Evolutionary conservation across 1,140 invertebrate genomes (phyloP).

Genomic region (Bilobella aurantiaca): DNA sequence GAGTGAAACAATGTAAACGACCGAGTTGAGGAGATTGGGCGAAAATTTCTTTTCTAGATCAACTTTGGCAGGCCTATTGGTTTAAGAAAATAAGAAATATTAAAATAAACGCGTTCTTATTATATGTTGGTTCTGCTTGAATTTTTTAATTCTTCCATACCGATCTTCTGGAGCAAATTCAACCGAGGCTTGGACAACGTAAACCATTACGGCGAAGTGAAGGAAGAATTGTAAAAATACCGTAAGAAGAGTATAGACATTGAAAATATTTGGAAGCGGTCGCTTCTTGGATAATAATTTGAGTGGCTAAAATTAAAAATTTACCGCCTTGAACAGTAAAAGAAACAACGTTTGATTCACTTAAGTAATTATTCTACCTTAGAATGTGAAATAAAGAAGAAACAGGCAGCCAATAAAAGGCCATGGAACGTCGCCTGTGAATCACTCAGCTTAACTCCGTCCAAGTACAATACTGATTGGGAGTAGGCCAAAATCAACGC

Average conservation of each 20-base stretch:
- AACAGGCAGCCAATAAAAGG: conserved; percentile 85
- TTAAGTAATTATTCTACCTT: conserved; percentile 54
- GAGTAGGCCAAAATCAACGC: conserved; percentile 95
- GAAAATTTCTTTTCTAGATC: conserved; percentile 82
- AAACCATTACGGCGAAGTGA: conserved; percentile 86
- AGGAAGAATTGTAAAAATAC: conserved; percentile 90
- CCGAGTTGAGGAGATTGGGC: conserved; percentile 90
- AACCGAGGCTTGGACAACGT: conserved; percentile 67
- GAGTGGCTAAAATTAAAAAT: conserved; percentile 58
- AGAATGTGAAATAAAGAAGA: conserved; percentile 94
- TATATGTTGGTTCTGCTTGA: neutral
- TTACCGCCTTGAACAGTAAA: neutral
- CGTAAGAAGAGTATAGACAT: conserved; percentile 91
- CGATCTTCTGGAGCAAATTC: conserved; percentile 28
- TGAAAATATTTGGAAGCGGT: conserved; percentile 97
- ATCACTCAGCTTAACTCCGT: conserved; percentile 97
- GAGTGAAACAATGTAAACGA: conserved; percentile 96
- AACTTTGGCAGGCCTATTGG: conserved; percentile 38
- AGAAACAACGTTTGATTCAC: too few relatives aligned
- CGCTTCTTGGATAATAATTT: conserved; percentile 84
- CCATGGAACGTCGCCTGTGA: conserved; percentile 93
- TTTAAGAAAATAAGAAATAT: neutral
- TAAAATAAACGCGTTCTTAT: too few relatives aligned
- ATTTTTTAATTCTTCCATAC: neutral
- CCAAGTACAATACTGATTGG: conserved; percentile 95